Evolutionary conservation across 2,797 vertebrate species (phyloP).

Genomic region (Esox lucius): DNA sequence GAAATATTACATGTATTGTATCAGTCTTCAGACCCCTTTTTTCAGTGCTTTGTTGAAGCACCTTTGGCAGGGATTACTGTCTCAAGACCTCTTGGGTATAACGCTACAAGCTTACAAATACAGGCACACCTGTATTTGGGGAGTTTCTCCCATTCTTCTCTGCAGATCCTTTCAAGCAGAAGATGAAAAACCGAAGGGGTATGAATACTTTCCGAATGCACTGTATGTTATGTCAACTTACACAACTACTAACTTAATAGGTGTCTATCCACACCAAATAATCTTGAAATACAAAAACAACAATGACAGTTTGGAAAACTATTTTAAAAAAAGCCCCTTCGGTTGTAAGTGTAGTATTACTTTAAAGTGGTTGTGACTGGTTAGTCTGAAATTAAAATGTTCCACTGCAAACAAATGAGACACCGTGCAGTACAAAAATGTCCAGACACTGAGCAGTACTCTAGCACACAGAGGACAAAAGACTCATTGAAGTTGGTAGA

Average conservation of each 20-base stretch:
- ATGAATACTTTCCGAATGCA: constrained; percentile 6
- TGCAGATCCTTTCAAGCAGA: too few relatives aligned
- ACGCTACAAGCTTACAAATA: too few relatives aligned
- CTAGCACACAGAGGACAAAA: constrained; percentile 27
- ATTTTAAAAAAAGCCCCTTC: constrained; percentile 15
- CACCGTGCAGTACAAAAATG: constrained; percentile 10
- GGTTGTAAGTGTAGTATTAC: background rate
- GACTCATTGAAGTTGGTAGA: constrained; percentile 25
- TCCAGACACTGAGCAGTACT: constrained; percentile 24
- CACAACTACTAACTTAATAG: constrained; percentile 3
- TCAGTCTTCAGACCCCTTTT: too few relatives aligned
- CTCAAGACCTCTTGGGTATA: too few relatives aligned
- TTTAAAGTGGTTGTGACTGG: background rate
- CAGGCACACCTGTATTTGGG: too few relatives aligned
- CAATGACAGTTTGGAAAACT: constrained; percentile 22
- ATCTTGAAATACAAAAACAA: constrained; percentile 31
- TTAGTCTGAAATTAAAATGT: constrained; percentile 20
- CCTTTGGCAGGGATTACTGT: too few relatives aligned
- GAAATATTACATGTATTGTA: too few relatives aligned
- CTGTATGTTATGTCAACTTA: constrained; percentile 25
- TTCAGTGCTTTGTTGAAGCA: too few relatives aligned
- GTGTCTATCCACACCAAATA: constrained; percentile 9
- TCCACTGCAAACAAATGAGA: constrained; percentile 32
- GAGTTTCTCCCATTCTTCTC: too few relatives aligned
- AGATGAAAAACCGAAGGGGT: too few relatives aligned